Evolutionary conservation across 2,888 invertebrate species (phyloP).

Genomic region (Polyploca ridens): DNA sequence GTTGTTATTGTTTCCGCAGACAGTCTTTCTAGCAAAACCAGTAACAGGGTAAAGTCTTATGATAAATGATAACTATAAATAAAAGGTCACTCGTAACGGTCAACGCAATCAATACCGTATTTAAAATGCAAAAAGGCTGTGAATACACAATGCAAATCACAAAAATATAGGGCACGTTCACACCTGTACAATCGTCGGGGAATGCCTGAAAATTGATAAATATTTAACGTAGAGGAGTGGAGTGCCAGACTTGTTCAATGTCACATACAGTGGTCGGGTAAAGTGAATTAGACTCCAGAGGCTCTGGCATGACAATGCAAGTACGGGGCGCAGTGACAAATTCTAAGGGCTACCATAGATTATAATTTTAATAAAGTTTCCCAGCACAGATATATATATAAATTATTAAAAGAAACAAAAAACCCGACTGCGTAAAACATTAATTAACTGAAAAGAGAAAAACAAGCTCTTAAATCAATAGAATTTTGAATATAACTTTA

Average conservation of each 20-base stretch:
- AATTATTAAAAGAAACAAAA: too few species aligned
- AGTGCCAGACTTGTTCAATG: slow-evolving; percentile 5
- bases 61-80: background rate
- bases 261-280: slow-evolving; percentile 16
- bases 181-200: slow-evolving; percentile 1
- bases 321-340: background rate
- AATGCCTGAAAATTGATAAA: background rate
- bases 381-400: too few species aligned
- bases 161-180: background rate
- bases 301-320: slow-evolving; percentile 7
- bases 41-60: background rate
- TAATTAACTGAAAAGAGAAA: too few species aligned
- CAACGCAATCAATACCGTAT: background rate
- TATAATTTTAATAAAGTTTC: slow-evolving; percentile 4
- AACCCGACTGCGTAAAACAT: too few species aligned
- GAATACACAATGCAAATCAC: too few species aligned
- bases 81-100: too few species aligned
- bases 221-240: slow-evolving; percentile 13
- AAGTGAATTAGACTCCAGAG: slow-evolving; percentile 24
- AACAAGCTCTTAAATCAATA: too few species aligned
- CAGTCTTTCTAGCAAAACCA: too few species aligned
- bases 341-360: slow-evolving; percentile 10
- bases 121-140: slow-evolving; percentile 3
- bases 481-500: too few species aligned
- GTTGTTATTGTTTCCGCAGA: too few species aligned